Percentiles rank a stretch among this genome's conserved stretches.
phyloP scores from a whole-genome alignment of 2,113 vertebrate genomes.

The Chelonoidis abingdonii region DNA sequence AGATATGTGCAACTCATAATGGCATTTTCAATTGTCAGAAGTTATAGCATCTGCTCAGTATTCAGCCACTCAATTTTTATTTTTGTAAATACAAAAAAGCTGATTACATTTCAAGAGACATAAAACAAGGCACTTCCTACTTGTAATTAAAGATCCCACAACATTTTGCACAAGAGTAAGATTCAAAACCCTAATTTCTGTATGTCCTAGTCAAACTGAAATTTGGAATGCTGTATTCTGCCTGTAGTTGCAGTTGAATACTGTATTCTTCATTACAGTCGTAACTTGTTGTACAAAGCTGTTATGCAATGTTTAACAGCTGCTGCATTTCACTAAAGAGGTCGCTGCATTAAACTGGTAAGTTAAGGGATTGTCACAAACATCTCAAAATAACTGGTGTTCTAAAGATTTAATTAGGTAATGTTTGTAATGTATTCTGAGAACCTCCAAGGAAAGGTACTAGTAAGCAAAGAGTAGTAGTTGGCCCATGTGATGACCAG shows the following conservation, averaged over 20 bases:
- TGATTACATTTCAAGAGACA: background rate
- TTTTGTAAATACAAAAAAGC: background rate
- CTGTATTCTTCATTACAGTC: background rate
- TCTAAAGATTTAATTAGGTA: background rate
- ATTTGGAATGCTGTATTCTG: background rate
- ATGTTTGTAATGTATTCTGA: background rate
- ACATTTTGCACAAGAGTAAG: background rate
- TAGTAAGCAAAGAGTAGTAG: background rate
- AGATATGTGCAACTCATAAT: background rate
- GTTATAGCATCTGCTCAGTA: background rate
- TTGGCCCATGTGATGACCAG: background rate
- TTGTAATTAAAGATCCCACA: background rate
- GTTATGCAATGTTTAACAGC: fast-evolving
- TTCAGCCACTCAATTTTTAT: background rate
- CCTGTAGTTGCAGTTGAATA: background rate
- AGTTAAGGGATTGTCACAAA: background rate
- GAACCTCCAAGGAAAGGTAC: background rate
- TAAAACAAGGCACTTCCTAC: background rate
- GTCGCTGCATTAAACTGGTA: background rate
- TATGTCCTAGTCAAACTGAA: background rate
- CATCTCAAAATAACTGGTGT: background rate
- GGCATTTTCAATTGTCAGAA: background rate
- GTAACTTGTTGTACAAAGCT: fast-evolving
- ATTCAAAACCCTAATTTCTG: background rate
- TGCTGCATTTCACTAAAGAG: fast-evolving